Conservation (phyloP, 2,797 vertebrate species). For the Acestrorhynchus altus region DNA sequence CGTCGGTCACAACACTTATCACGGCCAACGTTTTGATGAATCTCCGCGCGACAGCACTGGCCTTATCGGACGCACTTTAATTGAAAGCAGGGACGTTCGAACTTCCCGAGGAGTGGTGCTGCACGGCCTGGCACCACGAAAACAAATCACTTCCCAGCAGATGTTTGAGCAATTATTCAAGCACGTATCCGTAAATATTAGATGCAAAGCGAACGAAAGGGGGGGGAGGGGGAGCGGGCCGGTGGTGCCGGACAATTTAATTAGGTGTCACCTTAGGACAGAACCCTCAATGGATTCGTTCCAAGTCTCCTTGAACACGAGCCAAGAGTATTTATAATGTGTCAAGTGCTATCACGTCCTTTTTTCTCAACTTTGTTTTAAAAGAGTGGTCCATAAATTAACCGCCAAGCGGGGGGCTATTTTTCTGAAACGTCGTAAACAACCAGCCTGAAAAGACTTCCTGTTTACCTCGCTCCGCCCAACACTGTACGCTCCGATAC, state of each 20-base stretch:
- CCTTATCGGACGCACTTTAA: slow-evolving; percentile 77
- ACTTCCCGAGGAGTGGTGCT: slow-evolving; percentile 60
- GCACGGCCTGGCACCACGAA: slow-evolving; percentile 55
- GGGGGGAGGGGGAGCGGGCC: slow-evolving; percentile 49
- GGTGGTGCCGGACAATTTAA: slow-evolving; percentile 78
- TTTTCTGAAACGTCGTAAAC: slow-evolving; percentile 50
- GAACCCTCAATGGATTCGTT: slow-evolving; percentile 75
- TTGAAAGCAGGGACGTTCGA: slow-evolving; percentile 77
- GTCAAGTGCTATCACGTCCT: slow-evolving; percentile 71
- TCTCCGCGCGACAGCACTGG: slow-evolving; percentile 69
- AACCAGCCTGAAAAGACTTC: slow-evolving; percentile 23
- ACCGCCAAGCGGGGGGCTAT: slow-evolving; percentile 44
- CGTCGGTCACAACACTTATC: slow-evolving; percentile 70
- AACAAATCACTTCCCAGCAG: slow-evolving; percentile 80
- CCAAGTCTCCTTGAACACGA: slow-evolving; percentile 81
- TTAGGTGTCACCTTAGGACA: slow-evolving; percentile 82
- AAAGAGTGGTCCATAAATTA: slow-evolving; percentile 74
- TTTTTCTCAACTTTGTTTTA: slow-evolving; percentile 71
- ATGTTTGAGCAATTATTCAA: slow-evolving; percentile 81
- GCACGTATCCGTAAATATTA: slow-evolving; percentile 76
- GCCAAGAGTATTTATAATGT: slow-evolving; percentile 76
- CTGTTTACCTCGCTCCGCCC: slow-evolving; percentile 16
- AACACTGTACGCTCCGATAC: not conserved
- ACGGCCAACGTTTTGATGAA: slow-evolving; percentile 70
- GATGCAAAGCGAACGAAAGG: slow-evolving; percentile 58